phyloP scores from a whole-genome alignment of 1,140 invertebrate genomes.

The Apis cerana region DNA sequence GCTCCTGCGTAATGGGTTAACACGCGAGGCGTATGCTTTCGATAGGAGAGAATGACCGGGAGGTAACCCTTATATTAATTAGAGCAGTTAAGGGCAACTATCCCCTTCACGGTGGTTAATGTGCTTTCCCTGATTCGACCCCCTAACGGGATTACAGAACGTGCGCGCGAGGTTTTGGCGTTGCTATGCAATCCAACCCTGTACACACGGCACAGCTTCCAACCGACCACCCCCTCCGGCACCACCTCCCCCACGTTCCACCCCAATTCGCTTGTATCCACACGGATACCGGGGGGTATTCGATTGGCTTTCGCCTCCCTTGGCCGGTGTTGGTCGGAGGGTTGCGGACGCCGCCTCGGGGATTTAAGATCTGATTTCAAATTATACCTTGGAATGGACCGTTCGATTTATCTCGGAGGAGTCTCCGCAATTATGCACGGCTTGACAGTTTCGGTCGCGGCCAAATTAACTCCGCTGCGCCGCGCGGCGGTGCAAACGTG shows the following conservation, averaged over 20 bases:
- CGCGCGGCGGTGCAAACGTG: neutral
- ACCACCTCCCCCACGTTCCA: slow-evolving; percentile 4
- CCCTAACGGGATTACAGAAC: slow-evolving; percentile 67
- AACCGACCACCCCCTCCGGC: neutral
- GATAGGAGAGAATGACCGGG: slow-evolving; percentile 51
- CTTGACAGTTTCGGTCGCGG: slow-evolving; percentile 11
- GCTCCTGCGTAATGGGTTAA: slow-evolving; percentile 19
- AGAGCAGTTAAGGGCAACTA: slow-evolving; percentile 68
- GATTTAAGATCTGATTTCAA: slow-evolving; percentile 57
- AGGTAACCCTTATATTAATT: slow-evolving; percentile 70
- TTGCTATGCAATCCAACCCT: slow-evolving; percentile 59
- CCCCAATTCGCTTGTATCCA: neutral
- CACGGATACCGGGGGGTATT: neutral
- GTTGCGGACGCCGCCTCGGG: slow-evolving; percentile 45
- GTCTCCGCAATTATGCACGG: slow-evolving; percentile 32
- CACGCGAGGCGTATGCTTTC: slow-evolving; percentile 36
- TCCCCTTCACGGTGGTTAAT: slow-evolving; percentile 67
- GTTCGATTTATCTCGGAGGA: slow-evolving; percentile 46
- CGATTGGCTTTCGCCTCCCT: slow-evolving; percentile 59
- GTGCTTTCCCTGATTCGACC: slow-evolving; percentile 67
- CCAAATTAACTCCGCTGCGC: slow-evolving; percentile 20
- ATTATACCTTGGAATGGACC: slow-evolving; percentile 56
- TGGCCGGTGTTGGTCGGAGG: slow-evolving; percentile 28
- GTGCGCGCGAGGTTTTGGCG: slow-evolving; percentile 61
- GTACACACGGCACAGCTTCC: slow-evolving; percentile 12